Conservation (phyloP, 2,888 invertebrate genomes). For the Brachypterus glaber region DNA sequence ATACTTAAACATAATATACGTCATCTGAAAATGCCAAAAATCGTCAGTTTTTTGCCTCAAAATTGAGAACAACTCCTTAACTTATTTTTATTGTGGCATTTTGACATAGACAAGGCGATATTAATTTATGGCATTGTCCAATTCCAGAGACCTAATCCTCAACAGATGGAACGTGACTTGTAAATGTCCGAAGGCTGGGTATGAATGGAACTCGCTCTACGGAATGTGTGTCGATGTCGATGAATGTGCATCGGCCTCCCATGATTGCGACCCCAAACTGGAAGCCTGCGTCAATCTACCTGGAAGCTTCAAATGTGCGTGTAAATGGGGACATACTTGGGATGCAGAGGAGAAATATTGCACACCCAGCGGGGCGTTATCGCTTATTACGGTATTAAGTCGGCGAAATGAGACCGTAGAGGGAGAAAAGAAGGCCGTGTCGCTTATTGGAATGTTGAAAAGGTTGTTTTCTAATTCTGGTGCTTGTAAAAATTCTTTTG, state of each 20-base stretch:
- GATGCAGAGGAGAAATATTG: constrained; percentile 27
- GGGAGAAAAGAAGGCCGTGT: too few species aligned
- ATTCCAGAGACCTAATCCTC: constrained; percentile 40
- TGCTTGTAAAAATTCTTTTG: too few species aligned
- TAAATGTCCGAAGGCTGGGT: constrained; percentile 44
- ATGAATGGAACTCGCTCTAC: constrained; percentile 49
- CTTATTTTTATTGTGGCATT: too few species aligned
- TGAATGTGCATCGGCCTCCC: constrained; percentile 43
- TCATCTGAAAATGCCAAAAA: too few species aligned
- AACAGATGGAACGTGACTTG: constrained; percentile 56
- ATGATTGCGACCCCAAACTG: constrained; percentile 37
- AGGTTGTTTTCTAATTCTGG: too few species aligned
- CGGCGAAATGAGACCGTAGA: constrained; percentile 9
- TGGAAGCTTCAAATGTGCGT: constrained; percentile 44
- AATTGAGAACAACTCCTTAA: too few species aligned
- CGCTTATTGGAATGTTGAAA: too few species aligned
- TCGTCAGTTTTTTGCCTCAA: too few species aligned
- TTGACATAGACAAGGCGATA: background rate
- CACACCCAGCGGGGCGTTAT: constrained; percentile 26
- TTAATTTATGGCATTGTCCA: background rate
- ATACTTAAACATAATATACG: too few species aligned
- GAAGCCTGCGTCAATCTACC: constrained; percentile 51
- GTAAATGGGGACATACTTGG: constrained; percentile 43
- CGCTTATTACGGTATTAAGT: constrained; percentile 26
- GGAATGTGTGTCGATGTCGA: constrained; percentile 55